Base-by-base conservation (phyloP, 2,888 invertebrate species). In the Sipha maydis region DNA sequence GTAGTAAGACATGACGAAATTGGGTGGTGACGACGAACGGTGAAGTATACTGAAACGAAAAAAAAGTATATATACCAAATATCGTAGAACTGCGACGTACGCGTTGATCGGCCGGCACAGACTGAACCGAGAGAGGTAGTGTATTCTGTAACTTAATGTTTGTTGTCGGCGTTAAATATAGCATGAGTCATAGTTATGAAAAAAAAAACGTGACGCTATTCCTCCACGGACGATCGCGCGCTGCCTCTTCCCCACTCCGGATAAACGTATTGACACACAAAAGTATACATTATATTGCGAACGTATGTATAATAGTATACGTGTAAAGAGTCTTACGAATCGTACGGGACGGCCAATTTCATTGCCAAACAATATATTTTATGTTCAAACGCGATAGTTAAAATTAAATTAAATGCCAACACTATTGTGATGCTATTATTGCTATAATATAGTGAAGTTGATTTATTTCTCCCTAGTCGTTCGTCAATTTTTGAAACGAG, bases 71-170 rank as follows among this genome's bases (percentile, higher is more conserved):
- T 11, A 8, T n/a, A 69, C 28, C 0, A 28, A 11, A 69, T 17
- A 25, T 7, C 1, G 28, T 19, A 21, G n/a, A 1, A 73, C 48
- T 1, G 25, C 5, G 21, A 34, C 31, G 71, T 19, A 56, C 86
- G 28, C 69, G 71, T 69, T 25, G 38, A 38, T 7, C 56, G 71
- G 73, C 34, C 79, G 86, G 71, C 86, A 56, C 86, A n/a, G 28
- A 79, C 86, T 86, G 86, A 78, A 19, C 4, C 48, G 25, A 31
- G 78, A 28, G 78, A 28, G 78, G 54, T 54, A n/a, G 21, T 25
- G 69, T 61, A 25, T 61, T 2, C 28, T 11, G 28, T 79, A 38
- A 2, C 19, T 54, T 34, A 28, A 61, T 8, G 77, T 78, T 54
- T 56, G 56, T 14, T 19, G 86, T 73, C 54, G 77, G 54, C 38